Evolutionary conservation across 2,797 vertebrate species (phyloP), one percentile per base, ranked within the genome.

Genomic region (Fistularia commersonii): DNA sequence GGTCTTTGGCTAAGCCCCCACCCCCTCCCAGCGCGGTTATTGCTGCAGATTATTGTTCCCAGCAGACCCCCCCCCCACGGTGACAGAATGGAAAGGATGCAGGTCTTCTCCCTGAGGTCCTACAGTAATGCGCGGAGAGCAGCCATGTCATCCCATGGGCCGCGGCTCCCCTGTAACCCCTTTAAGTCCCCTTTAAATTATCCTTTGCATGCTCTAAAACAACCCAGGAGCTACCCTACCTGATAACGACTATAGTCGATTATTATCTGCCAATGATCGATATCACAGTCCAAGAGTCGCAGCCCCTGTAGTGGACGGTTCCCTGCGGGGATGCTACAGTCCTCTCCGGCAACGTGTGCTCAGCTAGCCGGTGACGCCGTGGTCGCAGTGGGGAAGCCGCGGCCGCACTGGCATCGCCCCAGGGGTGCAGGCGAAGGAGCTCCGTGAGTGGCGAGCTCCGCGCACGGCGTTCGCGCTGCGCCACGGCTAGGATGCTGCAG

Each of bases 401-500:
- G 14, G 11, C 49, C 45, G 46, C 32, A 55, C 15, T 41, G 66
- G 64, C 83, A 81, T 83, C 41, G 64, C 73, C 31, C 33, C 7
- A 23, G 7, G 33, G 5, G 34, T 8, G 15, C 51, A 37, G 11
- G 5, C 7, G 23, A n/a, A 12, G 6, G 39, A 41, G 8, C 11
- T 10, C 39, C 39, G 8, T 15, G 8, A 11, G 8, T 33, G 35
- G 39, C 10, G 39, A 41, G 8, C 11, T 10, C 39, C 39, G 8
- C 14, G 8, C 11, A 9, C 35, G 35, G 9, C 5, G 53, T 39
- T 60, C 35, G 10, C 39, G 48, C 67, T 77, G 8, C 67, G 72
- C 67, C 68, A 66, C 80, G 59, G 67, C 75, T 51, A 51, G 57
- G 69, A 57, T 62, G 73, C 83, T 82, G 84, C 79, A 61, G 86